Percentiles rank a stretch among this genome's conserved stretches.
phyloP scores from a whole-genome alignment of 2,113 vertebrate species.

The Circaetus cinerascens region DNA sequence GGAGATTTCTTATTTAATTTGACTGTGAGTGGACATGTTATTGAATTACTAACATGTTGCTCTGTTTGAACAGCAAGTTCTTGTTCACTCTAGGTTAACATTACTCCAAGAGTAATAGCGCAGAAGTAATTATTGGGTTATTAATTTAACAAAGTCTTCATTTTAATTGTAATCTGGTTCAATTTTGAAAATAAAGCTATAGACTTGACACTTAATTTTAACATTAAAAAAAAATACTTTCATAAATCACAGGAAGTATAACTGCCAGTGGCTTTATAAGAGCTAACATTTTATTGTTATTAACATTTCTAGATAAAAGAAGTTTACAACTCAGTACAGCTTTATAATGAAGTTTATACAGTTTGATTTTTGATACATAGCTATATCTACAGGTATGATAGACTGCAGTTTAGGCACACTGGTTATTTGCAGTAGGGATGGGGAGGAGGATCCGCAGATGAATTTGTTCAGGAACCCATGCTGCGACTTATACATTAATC shows the following conservation, averaged over 20 bases:
- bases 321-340: neutral
- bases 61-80: slow-evolving; percentile 8
- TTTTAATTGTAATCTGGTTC: neutral
- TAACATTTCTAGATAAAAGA: neutral
- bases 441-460: neutral
- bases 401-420: neutral
- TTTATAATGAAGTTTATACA: neutral
- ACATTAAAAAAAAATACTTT: neutral
- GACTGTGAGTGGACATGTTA: neutral
- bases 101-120: neutral
- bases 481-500: slow-evolving; percentile 74
- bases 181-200: neutral
- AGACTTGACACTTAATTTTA: neutral
- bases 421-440: slow-evolving; percentile 36
- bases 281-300: neutral
- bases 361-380: neutral
- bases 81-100: neutral
- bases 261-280: neutral
- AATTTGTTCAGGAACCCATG: slow-evolving; percentile 58
- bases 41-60: slow-evolving; percentile 37
- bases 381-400: slow-evolving; percentile 13
- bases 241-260: neutral
- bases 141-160: slow-evolving; percentile 23
- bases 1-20: neutral
- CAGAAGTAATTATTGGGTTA: slow-evolving; percentile 22